Conservation (phyloP, 2,888 invertebrate species). For the Rhagonycha lutea region DNA sequence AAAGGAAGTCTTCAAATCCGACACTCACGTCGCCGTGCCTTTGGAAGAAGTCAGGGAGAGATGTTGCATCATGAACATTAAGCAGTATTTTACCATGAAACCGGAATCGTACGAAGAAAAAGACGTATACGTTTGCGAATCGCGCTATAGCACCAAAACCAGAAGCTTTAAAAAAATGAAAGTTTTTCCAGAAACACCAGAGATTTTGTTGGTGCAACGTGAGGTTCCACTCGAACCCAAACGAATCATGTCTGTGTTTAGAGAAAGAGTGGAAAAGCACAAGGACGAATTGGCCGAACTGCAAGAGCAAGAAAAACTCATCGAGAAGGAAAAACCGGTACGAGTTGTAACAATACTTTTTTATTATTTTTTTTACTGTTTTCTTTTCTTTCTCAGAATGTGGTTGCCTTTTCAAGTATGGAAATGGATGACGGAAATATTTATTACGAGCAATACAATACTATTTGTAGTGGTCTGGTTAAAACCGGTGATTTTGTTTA, state of each 20-base stretch:
- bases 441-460: conserved; percentile 93
- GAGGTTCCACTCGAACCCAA: conserved; percentile 81
- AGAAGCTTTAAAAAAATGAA: conserved; percentile 94
- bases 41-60: conserved; percentile 84
- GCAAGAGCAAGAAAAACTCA: conserved; percentile 79
- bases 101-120: conserved; percentile 88
- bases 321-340: conserved; percentile 86
- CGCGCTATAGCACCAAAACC: conserved; percentile 84
- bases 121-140: conserved; percentile 97
- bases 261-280: conserved; percentile 86
- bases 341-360: conserved; percentile 43
- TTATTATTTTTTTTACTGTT: neutral
- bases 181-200: conserved; percentile 70
- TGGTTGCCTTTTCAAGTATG: conserved; percentile 68
- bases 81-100: conserved; percentile 88
- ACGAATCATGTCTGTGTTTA: conserved; percentile 90
- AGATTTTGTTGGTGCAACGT: conserved; percentile 67
- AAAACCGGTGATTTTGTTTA: conserved; percentile 95
- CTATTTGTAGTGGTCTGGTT: conserved; percentile 78
- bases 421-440: conserved; percentile 77
- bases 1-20: conserved; percentile 96
- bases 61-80: conserved; percentile 92
- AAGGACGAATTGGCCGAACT: conserved; percentile 86
- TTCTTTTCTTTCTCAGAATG: conserved; percentile 65
- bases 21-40: conserved; percentile 81